phyloP scores from a whole-genome alignment of 2,888 invertebrate genomes.

The Nysson spinosus region DNA sequence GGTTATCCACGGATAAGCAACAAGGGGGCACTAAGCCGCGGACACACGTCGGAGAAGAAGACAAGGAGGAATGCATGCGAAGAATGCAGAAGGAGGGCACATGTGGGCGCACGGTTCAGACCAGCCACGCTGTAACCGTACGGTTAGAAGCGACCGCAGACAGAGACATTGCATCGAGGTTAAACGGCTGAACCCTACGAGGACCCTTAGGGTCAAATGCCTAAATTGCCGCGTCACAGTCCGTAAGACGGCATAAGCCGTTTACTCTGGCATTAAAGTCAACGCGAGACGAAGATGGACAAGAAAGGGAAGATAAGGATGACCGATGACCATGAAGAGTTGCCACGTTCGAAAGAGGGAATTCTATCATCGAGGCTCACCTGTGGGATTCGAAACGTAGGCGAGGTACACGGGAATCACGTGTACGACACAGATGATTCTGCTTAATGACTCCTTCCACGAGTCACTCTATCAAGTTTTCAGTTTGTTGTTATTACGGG shows the following conservation, averaged over 20 bases:
- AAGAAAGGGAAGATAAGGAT: conserved; percentile 4
- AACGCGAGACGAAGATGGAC: conserved; percentile 21
- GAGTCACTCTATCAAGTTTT: conserved; percentile 31
- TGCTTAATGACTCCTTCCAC: conserved; percentile 44
- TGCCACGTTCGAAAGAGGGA: conserved; percentile 3
- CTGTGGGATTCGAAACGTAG: conserved; percentile 45
- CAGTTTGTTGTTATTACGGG: conserved; percentile 17
- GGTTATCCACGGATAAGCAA: conserved; percentile 3
- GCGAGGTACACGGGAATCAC: conserved; percentile 14
- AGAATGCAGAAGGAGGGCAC: conserved; percentile 34
- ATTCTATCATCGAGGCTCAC: background rate
- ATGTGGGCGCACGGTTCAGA: conserved; percentile 40
- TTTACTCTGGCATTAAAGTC: conserved; percentile 65
- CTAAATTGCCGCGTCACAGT: conserved; percentile 75
- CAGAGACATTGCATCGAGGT: conserved; percentile 73
- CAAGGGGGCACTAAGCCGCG: conserved; percentile 10
- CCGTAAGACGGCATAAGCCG: conserved; percentile 64
- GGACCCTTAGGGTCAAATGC: conserved; percentile 73
- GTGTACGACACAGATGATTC: conserved; percentile 8
- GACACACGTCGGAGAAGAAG: conserved; percentile 42
- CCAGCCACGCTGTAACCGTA: conserved; percentile 42
- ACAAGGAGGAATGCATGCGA: conserved; percentile 48
- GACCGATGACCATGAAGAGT: conserved; percentile 2
- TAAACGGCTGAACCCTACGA: conserved; percentile 72
- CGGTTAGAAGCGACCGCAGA: conserved; percentile 54